phyloP scores from a whole-genome alignment of 1,140 invertebrate genomes.

The Microplitis mediator region DNA sequence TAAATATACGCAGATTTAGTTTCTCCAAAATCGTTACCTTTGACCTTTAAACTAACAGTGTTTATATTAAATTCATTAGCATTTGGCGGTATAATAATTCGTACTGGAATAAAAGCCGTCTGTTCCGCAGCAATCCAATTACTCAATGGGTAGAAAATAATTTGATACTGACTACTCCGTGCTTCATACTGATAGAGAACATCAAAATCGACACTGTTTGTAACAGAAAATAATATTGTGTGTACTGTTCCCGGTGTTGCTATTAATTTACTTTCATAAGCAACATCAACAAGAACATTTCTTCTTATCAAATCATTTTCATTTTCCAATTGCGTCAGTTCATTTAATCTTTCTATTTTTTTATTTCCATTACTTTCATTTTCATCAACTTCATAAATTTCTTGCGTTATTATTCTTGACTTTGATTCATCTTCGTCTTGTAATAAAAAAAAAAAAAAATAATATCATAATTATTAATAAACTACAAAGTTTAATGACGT shows the following conservation, averaged over 20 bases:
- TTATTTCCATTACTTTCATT: neutral
- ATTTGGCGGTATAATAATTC: slow-evolving; percentile 60
- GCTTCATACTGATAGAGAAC: slow-evolving; percentile 35
- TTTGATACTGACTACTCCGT: slow-evolving; percentile 32
- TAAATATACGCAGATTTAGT: slow-evolving; percentile 59
- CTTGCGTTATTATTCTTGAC: no score
- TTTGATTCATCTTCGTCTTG: neutral
- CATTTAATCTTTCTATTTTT: neutral
- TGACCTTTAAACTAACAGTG: slow-evolving; percentile 63
- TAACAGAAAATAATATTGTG: slow-evolving; percentile 43
- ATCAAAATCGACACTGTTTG: slow-evolving; percentile 40
- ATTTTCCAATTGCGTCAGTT: slow-evolving; percentile 1
- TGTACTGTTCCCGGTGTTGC: slow-evolving; percentile 36
- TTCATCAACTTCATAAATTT: neutral
- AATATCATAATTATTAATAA: no score
- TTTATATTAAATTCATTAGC: slow-evolving; percentile 62
- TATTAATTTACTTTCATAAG: slow-evolving; percentile 40
- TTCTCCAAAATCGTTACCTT: slow-evolving; percentile 37
- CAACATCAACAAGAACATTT: slow-evolving; percentile 43
- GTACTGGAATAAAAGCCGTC: slow-evolving; percentile 63
- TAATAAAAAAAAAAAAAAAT: neutral
- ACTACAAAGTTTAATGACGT: no score
- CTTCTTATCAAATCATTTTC: slow-evolving; percentile 16
- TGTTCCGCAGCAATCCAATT: slow-evolving; percentile 51
- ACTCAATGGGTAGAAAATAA: slow-evolving; percentile 8